Percentiles rank a stretch among this genome's conserved stretches.
Evolutionary conservation across 2,888 invertebrate genomes (phyloP).

Genomic region (Caenorhabditis plicata): DNA sequence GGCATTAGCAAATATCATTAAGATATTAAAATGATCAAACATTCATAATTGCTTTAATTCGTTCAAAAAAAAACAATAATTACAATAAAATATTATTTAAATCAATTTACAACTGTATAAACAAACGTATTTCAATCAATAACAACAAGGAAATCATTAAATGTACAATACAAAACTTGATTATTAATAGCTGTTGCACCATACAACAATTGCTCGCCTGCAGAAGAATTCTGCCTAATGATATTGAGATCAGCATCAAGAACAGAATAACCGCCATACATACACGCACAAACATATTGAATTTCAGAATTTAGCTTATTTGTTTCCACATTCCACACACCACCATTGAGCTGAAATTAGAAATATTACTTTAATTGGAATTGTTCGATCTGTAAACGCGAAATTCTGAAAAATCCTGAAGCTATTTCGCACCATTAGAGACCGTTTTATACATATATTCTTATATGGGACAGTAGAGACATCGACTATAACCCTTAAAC

Average conservation of each 20-base stretch:
- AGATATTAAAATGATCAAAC: no score
- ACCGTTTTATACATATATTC: background rate
- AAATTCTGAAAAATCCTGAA: background rate
- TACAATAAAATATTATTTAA: background rate
- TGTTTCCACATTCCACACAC: slow-evolving; percentile 42
- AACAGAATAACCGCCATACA: slow-evolving; percentile 41
- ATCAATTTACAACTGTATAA: no score
- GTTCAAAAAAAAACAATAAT: background rate
- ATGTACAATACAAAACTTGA: slow-evolving; percentile 32
- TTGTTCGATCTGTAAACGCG: slow-evolving; percentile 1
- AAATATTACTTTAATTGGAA: no score
- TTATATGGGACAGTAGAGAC: slow-evolving; percentile 2
- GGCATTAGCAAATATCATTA: no score
- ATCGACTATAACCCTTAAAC: background rate
- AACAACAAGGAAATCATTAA: slow-evolving; percentile 37
- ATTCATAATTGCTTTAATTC: background rate
- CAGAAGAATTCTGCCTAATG: slow-evolving; percentile 14
- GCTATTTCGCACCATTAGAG: background rate
- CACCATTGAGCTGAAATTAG: slow-evolving; percentile 33
- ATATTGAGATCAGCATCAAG: slow-evolving; percentile 18
- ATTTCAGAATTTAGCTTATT: background rate
- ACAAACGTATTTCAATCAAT: no score
- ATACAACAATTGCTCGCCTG: slow-evolving; percentile 34
- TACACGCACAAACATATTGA: slow-evolving; percentile 24
- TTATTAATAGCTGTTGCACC: slow-evolving; percentile 23